These are phyloP conservation scores for Agonopterix subpropinquella DNA, from an alignment of 2,888 invertebrate species.

Conservation along the genomic window DNA sequence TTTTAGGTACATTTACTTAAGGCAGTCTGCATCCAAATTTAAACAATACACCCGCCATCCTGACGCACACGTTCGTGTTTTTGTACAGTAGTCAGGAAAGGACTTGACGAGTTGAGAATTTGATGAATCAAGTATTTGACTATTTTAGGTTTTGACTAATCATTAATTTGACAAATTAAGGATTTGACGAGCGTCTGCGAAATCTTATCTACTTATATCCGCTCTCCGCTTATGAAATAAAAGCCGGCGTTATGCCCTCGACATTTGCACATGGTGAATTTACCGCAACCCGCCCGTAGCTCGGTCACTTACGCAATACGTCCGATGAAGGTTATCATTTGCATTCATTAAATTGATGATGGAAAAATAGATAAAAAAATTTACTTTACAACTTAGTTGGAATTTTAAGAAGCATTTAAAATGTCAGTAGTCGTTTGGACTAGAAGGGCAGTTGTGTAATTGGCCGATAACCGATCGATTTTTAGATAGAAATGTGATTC, in stretches of 20 bases:
- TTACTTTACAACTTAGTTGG: neutral
- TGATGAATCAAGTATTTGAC: too few species aligned
- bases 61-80: too few species aligned
- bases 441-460: neutral
- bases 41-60: too few species aligned
- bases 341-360: constrained; percentile 39
- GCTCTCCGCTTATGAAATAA: constrained; percentile 16
- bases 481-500: too few species aligned
- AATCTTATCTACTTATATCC: constrained; percentile 1
- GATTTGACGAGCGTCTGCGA: too few species aligned
- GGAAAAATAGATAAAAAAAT: constrained; percentile 27
- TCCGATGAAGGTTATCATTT: constrained; percentile 44
- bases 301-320: constrained; percentile 47
- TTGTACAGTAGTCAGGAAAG: too few species aligned
- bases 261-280: constrained; percentile 47
- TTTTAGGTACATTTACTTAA: too few species aligned
- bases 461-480: too few species aligned
- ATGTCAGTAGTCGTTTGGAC: neutral
- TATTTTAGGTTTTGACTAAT: too few species aligned
- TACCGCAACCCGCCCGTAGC: constrained; percentile 42
- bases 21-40: too few species aligned
- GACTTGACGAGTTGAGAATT: too few species aligned
- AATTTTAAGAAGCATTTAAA: neutral
- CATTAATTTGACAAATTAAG: too few species aligned
- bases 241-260: constrained; percentile 27